Percentiles rank a stretch among this genome's conserved stretches.
These are phyloP conservation scores for Holothuria glaberrima DNA, from an alignment of 35 echinoderm and acorn worm genomes.

Conservation along the genomic window DNA sequence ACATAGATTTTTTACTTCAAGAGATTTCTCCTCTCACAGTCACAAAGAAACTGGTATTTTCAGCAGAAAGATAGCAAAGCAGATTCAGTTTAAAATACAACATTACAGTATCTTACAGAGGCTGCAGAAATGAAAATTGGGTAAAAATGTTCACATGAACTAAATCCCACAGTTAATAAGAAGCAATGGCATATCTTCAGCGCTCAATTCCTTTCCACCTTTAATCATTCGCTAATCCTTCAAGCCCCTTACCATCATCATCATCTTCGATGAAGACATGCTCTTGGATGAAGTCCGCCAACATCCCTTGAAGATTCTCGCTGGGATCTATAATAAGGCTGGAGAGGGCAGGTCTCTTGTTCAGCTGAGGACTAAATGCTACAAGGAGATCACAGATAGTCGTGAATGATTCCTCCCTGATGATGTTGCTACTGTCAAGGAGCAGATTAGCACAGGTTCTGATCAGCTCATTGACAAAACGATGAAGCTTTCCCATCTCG, in stretches of 20 bases:
- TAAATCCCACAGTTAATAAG: not conserved
- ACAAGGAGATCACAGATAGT: conserved; percentile 96
- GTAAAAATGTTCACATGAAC: no score
- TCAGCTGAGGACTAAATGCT: conserved; percentile 84
- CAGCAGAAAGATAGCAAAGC: no score
- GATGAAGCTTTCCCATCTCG: conserved; percentile 83
- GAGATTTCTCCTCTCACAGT: no score
- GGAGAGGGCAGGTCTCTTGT: conserved; percentile 48
- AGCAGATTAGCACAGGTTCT: conserved; percentile 80
- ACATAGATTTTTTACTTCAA: no score
- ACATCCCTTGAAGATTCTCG: conserved; percentile 79
- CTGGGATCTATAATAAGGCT: conserved; percentile 79
- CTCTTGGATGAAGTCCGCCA: conserved; percentile 94
- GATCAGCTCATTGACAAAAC: conserved; percentile 73
- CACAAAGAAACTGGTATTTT: no score
- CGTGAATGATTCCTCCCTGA: conserved; percentile 91
- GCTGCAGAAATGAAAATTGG: no score
- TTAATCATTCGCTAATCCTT: not conserved
- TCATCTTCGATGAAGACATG: conserved; percentile 97
- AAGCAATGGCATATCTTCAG: no score
- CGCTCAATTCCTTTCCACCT: not conserved
- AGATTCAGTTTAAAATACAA: no score
- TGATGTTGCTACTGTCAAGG: conserved; percentile 77
- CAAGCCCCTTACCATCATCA: conserved; percentile 71
- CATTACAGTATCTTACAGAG: no score